Evolutionary conservation across 2,888 invertebrate genomes (phyloP).

Genomic region (Heliconius ethilla): DNA sequence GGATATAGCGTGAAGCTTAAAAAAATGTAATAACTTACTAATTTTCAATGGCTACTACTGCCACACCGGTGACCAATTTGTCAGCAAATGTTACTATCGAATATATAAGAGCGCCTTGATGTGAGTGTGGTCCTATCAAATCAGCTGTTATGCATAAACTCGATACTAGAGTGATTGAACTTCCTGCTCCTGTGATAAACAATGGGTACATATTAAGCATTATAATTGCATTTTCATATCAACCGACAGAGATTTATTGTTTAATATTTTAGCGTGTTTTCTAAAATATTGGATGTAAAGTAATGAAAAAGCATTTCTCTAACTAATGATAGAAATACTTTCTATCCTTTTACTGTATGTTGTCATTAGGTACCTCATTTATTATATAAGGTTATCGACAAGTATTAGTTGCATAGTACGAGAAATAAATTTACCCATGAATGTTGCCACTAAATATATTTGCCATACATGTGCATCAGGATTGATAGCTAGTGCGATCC

Average conservation of each 20-base stretch:
- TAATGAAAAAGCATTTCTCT: too few relatives aligned
- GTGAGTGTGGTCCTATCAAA: slow-evolving; percentile 92
- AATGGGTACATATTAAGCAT: not conserved
- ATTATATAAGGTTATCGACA: not conserved
- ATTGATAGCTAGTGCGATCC: slow-evolving; percentile 81
- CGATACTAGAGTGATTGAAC: slow-evolving; percentile 93
- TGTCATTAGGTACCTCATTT: not conserved
- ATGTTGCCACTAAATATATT: slow-evolving; percentile 81
- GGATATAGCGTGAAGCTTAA: not conserved
- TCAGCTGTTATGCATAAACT: slow-evolving; percentile 94
- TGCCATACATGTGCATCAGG: slow-evolving; percentile 78
- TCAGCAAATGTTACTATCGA: slow-evolving; percentile 96
- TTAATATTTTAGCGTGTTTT: not conserved
- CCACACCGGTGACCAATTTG: slow-evolving; percentile 93
- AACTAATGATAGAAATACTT: not conserved
- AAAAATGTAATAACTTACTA: slow-evolving; percentile 79
- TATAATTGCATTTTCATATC: not conserved
- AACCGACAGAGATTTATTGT: too few relatives aligned
- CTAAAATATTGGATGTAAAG: too few relatives aligned
- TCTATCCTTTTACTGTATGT: not conserved
- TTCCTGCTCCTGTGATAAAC: slow-evolving; percentile 84
- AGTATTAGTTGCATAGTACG: not conserved
- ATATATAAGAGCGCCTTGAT: slow-evolving; percentile 94
- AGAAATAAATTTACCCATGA: slow-evolving; percentile 71
- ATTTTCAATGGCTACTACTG: slow-evolving; percentile 92